These are phyloP conservation scores for Cardiocondyla obscurior DNA, from an alignment of 1,140 invertebrate species.

Conservation along the genomic window DNA sequence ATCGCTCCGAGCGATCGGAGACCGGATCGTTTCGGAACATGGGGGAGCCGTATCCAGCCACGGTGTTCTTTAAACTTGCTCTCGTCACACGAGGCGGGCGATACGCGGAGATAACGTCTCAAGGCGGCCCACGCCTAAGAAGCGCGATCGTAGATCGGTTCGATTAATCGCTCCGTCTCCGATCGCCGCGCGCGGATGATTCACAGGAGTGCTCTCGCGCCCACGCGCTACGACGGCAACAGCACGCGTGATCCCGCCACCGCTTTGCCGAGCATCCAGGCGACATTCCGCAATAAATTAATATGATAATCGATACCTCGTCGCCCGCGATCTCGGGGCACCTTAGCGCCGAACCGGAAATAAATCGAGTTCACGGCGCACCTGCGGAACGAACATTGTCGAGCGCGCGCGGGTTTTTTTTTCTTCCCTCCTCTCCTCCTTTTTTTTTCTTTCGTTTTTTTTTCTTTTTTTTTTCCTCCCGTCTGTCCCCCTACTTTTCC, in stretches of 20 bases:
- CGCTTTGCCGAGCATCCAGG: not conserved
- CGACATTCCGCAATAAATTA: conserved; percentile 53
- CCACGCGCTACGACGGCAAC: conserved; percentile 53
- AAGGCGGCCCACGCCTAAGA: conserved; percentile 46
- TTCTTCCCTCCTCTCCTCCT: not conserved
- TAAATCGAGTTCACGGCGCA: conserved; percentile 11
- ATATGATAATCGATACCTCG: conserved; percentile 62
- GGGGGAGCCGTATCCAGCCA: not conserved
- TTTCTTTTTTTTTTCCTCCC: not conserved
- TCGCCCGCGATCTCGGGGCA: not conserved
- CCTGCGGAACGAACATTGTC: conserved; percentile 22
- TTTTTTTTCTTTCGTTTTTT: not conserved
- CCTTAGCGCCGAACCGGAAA: conserved; percentile 12
- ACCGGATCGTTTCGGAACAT: not conserved
- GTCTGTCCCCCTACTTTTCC: not conserved
- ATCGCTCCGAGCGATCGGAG: conserved; percentile 27
- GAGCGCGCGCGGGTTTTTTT: not conserved
- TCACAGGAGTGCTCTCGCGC: conserved; percentile 41
- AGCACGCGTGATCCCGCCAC: conserved; percentile 24
- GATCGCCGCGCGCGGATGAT: conserved; percentile 53
- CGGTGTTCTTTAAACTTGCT: conserved; percentile 11
- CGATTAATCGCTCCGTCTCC: conserved; percentile 67
- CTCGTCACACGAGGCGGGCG: conserved; percentile 17
- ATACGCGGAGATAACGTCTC: conserved; percentile 43
- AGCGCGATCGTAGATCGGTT: conserved; percentile 63